phyloP scores from a whole-genome alignment of 2,113 vertebrate genomes.

The Sitta europaea region DNA sequence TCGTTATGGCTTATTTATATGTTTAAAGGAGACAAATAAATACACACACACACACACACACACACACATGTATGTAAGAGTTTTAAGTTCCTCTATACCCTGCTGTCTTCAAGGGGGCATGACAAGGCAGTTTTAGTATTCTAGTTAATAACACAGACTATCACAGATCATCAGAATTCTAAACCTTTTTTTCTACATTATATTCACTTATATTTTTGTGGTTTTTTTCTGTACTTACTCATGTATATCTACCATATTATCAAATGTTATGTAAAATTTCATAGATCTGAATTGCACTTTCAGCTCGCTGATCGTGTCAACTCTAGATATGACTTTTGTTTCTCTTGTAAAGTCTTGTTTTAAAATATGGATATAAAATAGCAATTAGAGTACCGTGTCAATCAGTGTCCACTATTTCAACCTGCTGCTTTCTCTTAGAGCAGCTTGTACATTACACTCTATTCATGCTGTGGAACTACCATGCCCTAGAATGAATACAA shows the following conservation, averaged over 20 bases:
- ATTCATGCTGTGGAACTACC: conserved; percentile 34
- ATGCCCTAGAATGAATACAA: conserved; percentile 60
- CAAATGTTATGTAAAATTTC: neutral
- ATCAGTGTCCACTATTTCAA: neutral
- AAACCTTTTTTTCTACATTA: neutral
- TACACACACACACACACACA: neutral
- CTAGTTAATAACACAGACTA: neutral
- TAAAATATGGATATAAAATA: conserved; percentile 9
- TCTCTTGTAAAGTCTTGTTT: neutral
- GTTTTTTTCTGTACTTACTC: neutral
- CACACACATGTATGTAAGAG: neutral
- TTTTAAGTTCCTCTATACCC: neutral
- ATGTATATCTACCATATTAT: neutral
- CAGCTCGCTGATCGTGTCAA: neutral
- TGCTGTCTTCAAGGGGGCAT: neutral
- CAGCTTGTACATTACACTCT: conserved; percentile 29
- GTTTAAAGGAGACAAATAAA: neutral
- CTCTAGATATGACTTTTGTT: neutral
- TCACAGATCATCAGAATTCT: neutral
- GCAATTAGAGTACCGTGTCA: neutral
- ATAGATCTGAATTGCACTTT: neutral
- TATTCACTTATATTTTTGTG: neutral
- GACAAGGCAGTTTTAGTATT: neutral
- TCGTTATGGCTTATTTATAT: neutral
- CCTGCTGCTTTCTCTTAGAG: conserved; percentile 36